Percentiles rank a stretch among this genome's conserved stretches.
phyloP scores from a whole-genome alignment of 2,797 vertebrate genomes.

The Etheostoma perlongum region DNA sequence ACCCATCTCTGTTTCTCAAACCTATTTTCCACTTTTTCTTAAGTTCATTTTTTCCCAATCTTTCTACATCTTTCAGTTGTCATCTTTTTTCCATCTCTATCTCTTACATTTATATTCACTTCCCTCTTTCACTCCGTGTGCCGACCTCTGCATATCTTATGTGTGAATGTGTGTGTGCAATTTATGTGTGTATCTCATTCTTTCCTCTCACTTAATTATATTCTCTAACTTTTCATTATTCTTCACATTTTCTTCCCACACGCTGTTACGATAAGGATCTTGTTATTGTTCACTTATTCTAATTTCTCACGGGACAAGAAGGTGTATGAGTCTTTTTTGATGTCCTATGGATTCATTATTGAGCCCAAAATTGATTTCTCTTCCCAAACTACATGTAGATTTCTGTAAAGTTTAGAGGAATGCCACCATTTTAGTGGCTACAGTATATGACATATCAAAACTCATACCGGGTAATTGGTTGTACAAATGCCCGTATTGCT shows the following conservation, averaged over 20 bases:
- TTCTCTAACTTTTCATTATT: slow-evolving; percentile 49
- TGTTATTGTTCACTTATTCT: slow-evolving; percentile 47
- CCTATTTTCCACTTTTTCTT: slow-evolving; percentile 5
- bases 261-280: slow-evolving; percentile 55
- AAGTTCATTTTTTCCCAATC: not conserved
- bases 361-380: slow-evolving; percentile 44
- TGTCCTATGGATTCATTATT: slow-evolving; percentile 32
- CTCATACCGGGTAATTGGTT: not conserved
- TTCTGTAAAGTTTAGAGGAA: not conserved
- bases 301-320: slow-evolving; percentile 42
- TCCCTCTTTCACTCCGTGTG: slow-evolving; percentile 12
- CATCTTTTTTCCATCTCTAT: not conserved
- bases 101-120: slow-evolving; percentile 21
- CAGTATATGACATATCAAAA: not conserved
- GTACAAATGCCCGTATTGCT: no score
- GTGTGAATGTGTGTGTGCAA: not conserved
- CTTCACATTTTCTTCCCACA: slow-evolving; percentile 42
- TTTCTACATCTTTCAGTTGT: not conserved
- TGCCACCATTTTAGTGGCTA: not conserved
- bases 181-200: slow-evolving; percentile 1
- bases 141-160: not conserved
- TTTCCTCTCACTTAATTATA: slow-evolving; percentile 37
- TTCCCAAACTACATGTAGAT: slow-evolving; percentile 15
- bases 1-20: slow-evolving; percentile 14
- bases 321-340: slow-evolving; percentile 26